phyloP scores from a whole-genome alignment of 2,113 vertebrate species.

The Corythaixoides concolor region DNA sequence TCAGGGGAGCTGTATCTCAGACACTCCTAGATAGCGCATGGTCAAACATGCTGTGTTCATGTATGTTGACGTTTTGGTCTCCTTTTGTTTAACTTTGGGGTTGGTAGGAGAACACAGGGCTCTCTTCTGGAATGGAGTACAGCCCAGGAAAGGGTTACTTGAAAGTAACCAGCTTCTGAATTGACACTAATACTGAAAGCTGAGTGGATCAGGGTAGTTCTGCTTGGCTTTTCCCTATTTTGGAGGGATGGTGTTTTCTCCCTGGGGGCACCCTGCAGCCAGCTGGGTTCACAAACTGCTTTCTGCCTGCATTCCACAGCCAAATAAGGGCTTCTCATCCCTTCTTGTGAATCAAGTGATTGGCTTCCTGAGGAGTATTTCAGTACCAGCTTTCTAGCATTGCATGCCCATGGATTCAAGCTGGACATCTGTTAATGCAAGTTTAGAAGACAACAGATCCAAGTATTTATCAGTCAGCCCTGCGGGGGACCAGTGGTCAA shows the following conservation, averaged over 20 bases:
- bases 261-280: neutral
- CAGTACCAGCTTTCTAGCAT: neutral
- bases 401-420: accelerated
- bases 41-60: accelerated
- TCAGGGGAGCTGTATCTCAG: neutral
- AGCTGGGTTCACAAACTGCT: neutral
- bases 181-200: neutral
- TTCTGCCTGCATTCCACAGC: neutral
- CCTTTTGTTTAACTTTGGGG: neutral
- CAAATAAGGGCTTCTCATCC: neutral
- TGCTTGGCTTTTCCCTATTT: neutral
- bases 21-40: accelerated
- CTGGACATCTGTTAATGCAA: neutral
- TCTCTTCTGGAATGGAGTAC: neutral
- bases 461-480: neutral
- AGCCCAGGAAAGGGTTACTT: neutral
- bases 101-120: neutral
- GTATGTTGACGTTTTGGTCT: accelerated
- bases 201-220: neutral
- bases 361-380: neutral
- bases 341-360: neutral
- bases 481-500: neutral
- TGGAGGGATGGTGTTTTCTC: neutral
- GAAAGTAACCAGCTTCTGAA: neutral
- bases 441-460: neutral